Evolutionary conservation across 2,888 invertebrate species (phyloP).

Genomic region (Mesorhabditis spiculigera): DNA sequence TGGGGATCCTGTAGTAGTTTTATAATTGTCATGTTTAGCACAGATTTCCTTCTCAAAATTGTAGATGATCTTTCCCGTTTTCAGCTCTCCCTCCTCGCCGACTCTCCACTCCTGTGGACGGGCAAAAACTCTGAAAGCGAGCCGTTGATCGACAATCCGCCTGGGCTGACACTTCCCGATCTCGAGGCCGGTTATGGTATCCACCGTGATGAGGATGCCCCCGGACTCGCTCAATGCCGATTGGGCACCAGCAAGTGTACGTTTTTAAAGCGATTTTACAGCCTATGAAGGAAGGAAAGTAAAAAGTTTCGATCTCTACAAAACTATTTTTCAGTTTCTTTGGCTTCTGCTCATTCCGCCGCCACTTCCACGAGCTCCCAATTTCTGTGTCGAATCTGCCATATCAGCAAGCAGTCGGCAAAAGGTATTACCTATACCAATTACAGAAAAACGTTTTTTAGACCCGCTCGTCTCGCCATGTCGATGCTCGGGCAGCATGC

Average conservation of each 20-base stretch:
- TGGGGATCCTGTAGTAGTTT: no score
- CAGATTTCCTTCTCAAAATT: no score
- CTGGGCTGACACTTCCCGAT: not conserved
- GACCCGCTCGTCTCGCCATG: conserved; percentile 64
- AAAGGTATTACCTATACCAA: conserved; percentile 22
- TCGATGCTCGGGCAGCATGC: conserved; percentile 64
- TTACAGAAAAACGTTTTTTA: not conserved
- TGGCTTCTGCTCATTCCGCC: conserved; percentile 18
- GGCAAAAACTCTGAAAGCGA: conserved; percentile 14
- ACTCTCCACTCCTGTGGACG: no score
- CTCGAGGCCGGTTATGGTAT: no score
- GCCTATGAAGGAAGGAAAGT: not conserved
- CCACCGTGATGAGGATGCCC: conserved; percentile 11
- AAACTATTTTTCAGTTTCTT: conserved; percentile 8
- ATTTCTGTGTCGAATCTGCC: conserved; percentile 65
- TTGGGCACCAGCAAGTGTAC: no score
- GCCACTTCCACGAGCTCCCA: conserved; percentile 25
- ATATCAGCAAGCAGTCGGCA: conserved; percentile 44
- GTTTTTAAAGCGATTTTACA: no score
- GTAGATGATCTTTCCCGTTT: no score
- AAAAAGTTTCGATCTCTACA: no score
- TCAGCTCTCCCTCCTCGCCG: no score
- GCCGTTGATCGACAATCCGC: conserved; percentile 19
- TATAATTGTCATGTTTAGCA: no score
- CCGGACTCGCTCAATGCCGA: no score